Evolutionary conservation across 1,140 invertebrate species (phyloP).

Genomic region (Drosophila sproati): DNA sequence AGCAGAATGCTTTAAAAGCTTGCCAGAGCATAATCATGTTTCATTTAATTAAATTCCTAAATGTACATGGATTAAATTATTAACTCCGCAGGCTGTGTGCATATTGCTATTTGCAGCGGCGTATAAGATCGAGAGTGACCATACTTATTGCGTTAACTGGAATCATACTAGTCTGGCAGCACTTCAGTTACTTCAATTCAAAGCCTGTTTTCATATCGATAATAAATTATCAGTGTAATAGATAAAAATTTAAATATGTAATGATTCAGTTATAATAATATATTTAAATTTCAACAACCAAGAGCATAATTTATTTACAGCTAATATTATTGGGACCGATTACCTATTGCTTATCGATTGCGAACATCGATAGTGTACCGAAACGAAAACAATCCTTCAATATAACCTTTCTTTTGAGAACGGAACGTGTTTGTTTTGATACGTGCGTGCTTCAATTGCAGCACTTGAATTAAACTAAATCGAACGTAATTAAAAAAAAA

Average conservation of each 20-base stretch:
- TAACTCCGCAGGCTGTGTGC: not conserved
- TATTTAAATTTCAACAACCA: too few species aligned
- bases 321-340: too few species aligned
- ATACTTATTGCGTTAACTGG: not conserved
- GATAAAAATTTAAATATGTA: too few species aligned
- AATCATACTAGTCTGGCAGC: not conserved
- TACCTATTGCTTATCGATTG: not conserved
- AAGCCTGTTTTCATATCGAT: too few species aligned
- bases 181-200: not conserved
- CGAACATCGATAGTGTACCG: conserved; percentile 5
- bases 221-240: too few species aligned
- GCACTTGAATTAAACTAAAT: conserved; percentile 16
- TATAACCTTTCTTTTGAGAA: conserved; percentile 46
- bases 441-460: conserved; percentile 32
- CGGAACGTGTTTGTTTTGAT: conserved; percentile 73
- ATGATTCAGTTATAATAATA: too few species aligned
- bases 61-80: not conserved
- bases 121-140: conserved; percentile 15
- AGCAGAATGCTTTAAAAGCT: not conserved
- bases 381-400: conserved; percentile 23
- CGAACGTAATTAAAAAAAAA: conserved; percentile 15
- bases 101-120: not conserved
- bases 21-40: not conserved
- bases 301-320: too few species aligned
- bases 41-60: not conserved